Base-by-base conservation (phyloP, 2,888 invertebrate genomes). In the Thera britannica region DNA sequence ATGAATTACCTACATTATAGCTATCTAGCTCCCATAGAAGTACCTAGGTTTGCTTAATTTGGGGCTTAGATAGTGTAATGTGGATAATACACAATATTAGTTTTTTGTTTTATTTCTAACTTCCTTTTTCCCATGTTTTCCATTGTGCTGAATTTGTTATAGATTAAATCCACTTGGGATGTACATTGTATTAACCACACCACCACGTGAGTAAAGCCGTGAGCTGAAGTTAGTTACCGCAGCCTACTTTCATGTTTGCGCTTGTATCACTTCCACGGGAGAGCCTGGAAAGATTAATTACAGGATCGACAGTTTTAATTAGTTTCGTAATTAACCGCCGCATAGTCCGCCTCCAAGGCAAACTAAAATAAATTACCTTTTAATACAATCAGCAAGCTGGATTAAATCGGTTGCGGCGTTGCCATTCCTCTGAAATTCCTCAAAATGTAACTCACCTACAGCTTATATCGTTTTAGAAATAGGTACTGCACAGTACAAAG, bases 221-320 rank as follows among this genome's bases (percentile, higher is more conserved):
- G 9, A 2, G 44, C 44, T 46, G 7, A 46, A 46, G 9, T 9
- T 46, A 2, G 9, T 46, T 46, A 55, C 55, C 44, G n/a, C 35
- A 54, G 54, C 55, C 41, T 23, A 62, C 44, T 58, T 58, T 55
- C 36, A 48, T 57, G 58, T 49, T 54, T 9, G 36, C 46, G 56
- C 59, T 54, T 62, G 60, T 60, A 61, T 66, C 51, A 64, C 58
- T 65, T 58, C 38, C 49, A 51, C 60, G 48, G 60, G 44, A 70
- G 34, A 57, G 66, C 66, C 79, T 77, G 79, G 81, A 80, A 83
- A 92, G 90, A 92, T 92, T 92, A 92, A 92, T 92, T 88, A 88
- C 86, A 77, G 84, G 89, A 89, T 92, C 90, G 90, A 90, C 90
- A 90, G 88, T 92, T 90, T 91, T 92, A 92, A 92, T 92, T 92